These are phyloP conservation scores for Sinotaia quadrata DNA, from an alignment of 2,888 invertebrate genomes.

Conservation along the genomic window DNA sequence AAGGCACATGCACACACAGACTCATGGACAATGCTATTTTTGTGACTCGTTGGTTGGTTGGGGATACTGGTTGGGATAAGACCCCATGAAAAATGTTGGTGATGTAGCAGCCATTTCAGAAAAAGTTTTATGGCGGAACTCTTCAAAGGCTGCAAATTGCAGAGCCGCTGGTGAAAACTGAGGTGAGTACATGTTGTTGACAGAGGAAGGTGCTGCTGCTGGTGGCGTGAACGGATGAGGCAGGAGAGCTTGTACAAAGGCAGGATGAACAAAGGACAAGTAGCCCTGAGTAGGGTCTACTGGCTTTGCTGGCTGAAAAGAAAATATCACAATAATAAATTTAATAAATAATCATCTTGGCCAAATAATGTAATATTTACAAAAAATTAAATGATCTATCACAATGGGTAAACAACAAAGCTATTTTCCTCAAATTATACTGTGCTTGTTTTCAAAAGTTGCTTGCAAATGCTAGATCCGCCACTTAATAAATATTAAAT, in stretches of 20 bases:
- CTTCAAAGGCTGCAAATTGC: conserved; percentile 45
- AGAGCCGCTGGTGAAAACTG: conserved; percentile 40
- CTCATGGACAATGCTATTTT: conserved; percentile 35
- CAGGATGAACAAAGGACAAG: conserved; percentile 34
- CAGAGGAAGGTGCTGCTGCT: conserved; percentile 30
- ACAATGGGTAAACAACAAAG: too few relatives aligned
- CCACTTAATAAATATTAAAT: too few relatives aligned
- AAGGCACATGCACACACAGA: too few relatives aligned
- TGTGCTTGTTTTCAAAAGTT: too few relatives aligned
- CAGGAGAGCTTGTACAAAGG: conserved; percentile 25
- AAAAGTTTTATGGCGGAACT: conserved; percentile 38
- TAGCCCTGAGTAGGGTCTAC: conserved; percentile 9
- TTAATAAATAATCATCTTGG: background rate
- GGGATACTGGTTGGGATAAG: conserved; percentile 28
- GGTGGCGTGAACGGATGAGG: conserved; percentile 17
- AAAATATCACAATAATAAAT: background rate
- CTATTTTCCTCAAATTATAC: too few relatives aligned
- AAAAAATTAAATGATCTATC: too few relatives aligned
- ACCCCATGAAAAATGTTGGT: conserved; percentile 16
- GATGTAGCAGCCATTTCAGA: conserved; percentile 4
- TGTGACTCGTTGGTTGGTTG: conserved; percentile 36
- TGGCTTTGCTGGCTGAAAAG: conserved; percentile 28
- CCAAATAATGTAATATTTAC: too few relatives aligned
- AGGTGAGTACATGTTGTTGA: conserved; percentile 36
- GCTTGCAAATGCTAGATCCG: too few relatives aligned